These are phyloP conservation scores for Incurvaria masculella DNA, from an alignment of 2,888 invertebrate species.

Conservation along the genomic window DNA sequence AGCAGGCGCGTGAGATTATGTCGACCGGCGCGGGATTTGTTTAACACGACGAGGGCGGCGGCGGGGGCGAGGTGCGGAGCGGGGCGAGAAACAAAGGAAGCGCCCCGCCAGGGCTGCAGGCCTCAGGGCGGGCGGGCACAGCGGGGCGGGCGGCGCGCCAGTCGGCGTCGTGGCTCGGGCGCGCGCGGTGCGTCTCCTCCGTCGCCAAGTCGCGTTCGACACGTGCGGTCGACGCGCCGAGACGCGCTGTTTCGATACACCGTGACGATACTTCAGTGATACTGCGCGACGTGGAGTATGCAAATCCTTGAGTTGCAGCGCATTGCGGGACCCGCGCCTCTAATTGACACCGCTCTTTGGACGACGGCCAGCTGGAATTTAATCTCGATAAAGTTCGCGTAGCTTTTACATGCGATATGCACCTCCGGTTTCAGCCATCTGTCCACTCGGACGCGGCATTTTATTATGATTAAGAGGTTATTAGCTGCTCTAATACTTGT, in stretches of 20 bases:
- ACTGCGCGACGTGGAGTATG: background rate
- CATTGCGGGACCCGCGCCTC: background rate
- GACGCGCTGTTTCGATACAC: background rate
- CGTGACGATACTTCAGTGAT: too few relatives aligned
- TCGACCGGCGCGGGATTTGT: conserved; percentile 34
- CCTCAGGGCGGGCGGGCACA: background rate
- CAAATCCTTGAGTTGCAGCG: too few relatives aligned
- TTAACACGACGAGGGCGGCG: conserved; percentile 31
- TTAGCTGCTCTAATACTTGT: too few relatives aligned
- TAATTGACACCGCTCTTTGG: background rate
- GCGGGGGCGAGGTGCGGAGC: conserved; percentile 7
- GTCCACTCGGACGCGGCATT: too few relatives aligned
- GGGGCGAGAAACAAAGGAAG: conserved; percentile 52
- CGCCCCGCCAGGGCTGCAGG: conserved; percentile 16
- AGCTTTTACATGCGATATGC: background rate
- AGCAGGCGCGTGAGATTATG: conserved; percentile 28
- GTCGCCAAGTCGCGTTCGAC: background rate
- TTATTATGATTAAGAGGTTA: too few relatives aligned
- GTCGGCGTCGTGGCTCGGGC: background rate
- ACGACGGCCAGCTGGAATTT: background rate
- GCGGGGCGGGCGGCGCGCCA: conserved; percentile 30
- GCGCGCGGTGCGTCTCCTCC: background rate
- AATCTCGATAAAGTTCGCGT: background rate
- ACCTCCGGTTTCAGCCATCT: too few relatives aligned
- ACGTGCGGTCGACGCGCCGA: background rate